Evolutionary conservation across 2,888 invertebrate species (phyloP).

Genomic region (Sipha maydis): DNA sequence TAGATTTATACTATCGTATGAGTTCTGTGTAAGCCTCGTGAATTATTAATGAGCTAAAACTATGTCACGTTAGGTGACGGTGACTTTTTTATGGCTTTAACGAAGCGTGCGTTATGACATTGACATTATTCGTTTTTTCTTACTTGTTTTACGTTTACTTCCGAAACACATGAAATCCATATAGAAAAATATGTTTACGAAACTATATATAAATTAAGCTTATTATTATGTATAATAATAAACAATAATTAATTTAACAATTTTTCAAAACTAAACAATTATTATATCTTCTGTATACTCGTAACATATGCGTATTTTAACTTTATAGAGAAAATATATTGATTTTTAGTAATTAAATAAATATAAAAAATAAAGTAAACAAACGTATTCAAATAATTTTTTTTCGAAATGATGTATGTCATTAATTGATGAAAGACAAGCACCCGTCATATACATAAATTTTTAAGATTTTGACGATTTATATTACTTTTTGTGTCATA

Average conservation of each 20-base stretch:
- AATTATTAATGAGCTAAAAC: constrained; percentile 54
- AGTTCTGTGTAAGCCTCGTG: background rate
- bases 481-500: background rate
- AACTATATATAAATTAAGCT: background rate
- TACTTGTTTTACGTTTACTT: background rate
- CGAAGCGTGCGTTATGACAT: background rate
- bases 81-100: constrained; percentile 11
- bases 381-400: background rate
- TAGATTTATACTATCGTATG: background rate
- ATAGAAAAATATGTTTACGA: background rate
- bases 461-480: background rate
- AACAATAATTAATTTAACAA: background rate
- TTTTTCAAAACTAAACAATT: too few species aligned
- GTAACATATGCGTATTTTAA: too few species aligned
- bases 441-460: background rate
- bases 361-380: background rate
- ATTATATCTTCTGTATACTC: too few species aligned
- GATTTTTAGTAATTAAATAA: too few species aligned
- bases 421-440: background rate
- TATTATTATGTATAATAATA: background rate
- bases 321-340: too few species aligned
- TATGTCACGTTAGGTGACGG: constrained; percentile 42
- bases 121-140: background rate
- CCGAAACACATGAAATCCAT: constrained; percentile 11
- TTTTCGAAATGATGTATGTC: background rate